Evolutionary conservation across 2,888 invertebrate genomes (phyloP).

Genomic region (Andrena fulva): DNA sequence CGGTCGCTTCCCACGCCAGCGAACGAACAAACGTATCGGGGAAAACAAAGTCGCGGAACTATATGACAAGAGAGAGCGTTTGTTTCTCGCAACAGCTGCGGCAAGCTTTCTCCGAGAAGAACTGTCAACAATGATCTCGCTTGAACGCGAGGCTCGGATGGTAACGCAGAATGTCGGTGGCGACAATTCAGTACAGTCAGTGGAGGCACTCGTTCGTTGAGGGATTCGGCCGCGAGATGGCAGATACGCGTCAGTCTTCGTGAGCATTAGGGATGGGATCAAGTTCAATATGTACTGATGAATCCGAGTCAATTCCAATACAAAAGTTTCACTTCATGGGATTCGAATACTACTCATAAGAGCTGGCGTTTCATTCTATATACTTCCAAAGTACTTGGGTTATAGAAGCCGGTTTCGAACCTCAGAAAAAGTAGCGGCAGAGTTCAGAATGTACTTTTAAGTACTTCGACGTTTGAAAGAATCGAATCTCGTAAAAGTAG

Average conservation of each 20-base stretch:
- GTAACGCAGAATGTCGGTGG: conserved; percentile 32
- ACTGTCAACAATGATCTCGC: conserved; percentile 62
- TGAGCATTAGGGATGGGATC: too few species aligned
- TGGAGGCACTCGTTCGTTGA: neutral
- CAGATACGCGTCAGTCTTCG: neutral
- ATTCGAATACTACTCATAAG: too few species aligned
- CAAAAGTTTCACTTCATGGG: too few species aligned
- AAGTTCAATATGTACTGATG: too few species aligned
- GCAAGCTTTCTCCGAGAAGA: conserved; percentile 44
- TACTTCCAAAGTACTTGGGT: too few species aligned
- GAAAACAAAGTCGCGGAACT: conserved; percentile 30
- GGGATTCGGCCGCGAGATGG: neutral
- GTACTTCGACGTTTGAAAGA: too few species aligned
- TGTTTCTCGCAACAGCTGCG: conserved; percentile 57
- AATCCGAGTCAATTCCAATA: too few species aligned
- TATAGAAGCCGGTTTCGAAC: too few species aligned
- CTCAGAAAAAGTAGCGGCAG: too few species aligned
- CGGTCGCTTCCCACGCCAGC: neutral
- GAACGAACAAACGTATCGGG: neutral
- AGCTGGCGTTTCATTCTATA: too few species aligned
- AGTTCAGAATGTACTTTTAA: too few species aligned
- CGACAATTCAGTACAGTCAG: neutral
- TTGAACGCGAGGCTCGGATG: conserved; percentile 22
- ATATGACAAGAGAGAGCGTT: conserved; percentile 33
- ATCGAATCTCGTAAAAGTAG: too few species aligned